Conservation (phyloP, 2,888 invertebrate species). For the Agrochola lota region DNA sequence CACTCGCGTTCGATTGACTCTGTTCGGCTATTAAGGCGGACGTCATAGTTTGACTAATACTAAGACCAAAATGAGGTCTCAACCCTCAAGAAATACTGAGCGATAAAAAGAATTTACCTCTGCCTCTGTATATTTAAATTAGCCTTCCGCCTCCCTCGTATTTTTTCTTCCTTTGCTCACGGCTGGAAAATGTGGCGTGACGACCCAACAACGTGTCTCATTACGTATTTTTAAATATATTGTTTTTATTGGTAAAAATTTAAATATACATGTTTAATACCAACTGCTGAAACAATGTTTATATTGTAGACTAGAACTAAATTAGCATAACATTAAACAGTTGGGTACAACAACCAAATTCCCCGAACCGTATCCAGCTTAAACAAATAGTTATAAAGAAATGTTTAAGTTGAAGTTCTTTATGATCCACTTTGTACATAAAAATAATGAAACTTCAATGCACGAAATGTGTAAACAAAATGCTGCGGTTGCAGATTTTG, state of each 20-base stretch:
- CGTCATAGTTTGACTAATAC: constrained; percentile 52
- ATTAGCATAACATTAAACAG: constrained; percentile 19
- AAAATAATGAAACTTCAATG: constrained; percentile 33
- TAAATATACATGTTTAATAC: not conserved
- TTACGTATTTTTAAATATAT: constrained; percentile 13
- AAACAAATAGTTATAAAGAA: constrained; percentile 10
- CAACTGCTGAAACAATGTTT: not conserved
- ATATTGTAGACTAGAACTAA: not conserved
- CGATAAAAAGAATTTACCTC: constrained; percentile 54
- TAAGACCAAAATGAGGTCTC: constrained; percentile 44
- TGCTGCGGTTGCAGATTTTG: constrained; percentile 29
- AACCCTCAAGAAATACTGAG: constrained; percentile 58
- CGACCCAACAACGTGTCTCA: constrained; percentile 25
- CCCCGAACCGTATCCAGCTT: not conserved
- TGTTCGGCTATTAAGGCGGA: constrained; percentile 27
- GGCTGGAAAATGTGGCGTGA: constrained; percentile 42
- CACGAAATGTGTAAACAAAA: constrained; percentile 46
- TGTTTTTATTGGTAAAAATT: not conserved
- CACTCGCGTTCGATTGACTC: constrained; percentile 41
- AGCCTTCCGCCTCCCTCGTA: constrained; percentile 53
- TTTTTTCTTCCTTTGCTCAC: constrained; percentile 50
- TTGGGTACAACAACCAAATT: not conserved
- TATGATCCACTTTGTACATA: constrained; percentile 6
- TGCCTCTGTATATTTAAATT: constrained; percentile 64
- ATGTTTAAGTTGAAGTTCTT: not conserved